Conservation (phyloP, 2,888 invertebrate genomes). For the Auanema freiburgensis region DNA sequence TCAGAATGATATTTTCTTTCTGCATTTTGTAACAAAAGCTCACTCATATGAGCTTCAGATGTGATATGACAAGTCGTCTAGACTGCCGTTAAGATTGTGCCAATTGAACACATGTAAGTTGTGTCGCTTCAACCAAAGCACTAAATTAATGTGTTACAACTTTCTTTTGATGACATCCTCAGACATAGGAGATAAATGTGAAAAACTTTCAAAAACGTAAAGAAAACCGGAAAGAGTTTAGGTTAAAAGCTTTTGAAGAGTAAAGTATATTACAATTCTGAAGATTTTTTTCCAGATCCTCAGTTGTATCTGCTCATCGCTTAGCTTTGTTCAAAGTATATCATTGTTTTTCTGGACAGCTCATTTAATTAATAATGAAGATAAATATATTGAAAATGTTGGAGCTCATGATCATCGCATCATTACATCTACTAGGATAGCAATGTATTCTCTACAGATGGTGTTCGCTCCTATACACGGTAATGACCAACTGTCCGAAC, state of each 20-base stretch:
- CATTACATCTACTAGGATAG: conserved; percentile 60
- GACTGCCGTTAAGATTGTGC: too few relatives aligned
- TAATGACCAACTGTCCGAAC: conserved; percentile 19
- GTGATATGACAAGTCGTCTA: too few relatives aligned
- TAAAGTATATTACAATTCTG: not conserved
- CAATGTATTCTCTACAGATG: conserved; percentile 62
- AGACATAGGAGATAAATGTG: too few relatives aligned
- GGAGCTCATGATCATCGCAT: conserved; percentile 55
- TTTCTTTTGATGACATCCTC: too few relatives aligned
- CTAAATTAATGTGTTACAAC: too few relatives aligned
- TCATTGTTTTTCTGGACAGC: conserved; percentile 60
- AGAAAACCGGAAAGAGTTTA: too few relatives aligned
- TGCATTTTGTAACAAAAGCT: conserved; percentile 4
- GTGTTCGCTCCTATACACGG: conserved; percentile 61
- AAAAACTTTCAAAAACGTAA: too few relatives aligned
- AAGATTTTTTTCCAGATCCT: conserved; percentile 38
- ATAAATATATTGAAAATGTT: conserved; percentile 37
- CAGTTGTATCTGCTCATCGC: conserved; percentile 46
- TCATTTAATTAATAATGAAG: conserved; percentile 51
- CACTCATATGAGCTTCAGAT: too few relatives aligned
- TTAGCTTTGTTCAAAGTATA: conserved; percentile 53
- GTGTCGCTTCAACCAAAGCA: too few relatives aligned
- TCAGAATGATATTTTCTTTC: conserved; percentile 1
- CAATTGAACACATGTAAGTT: too few relatives aligned
- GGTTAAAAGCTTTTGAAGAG: not conserved